A percentile compares a stretch with the other conserved stretches of the same genome.
Conservation (phyloP, 2,888 invertebrate species). For the Orthonychiurus folsomi region DNA sequence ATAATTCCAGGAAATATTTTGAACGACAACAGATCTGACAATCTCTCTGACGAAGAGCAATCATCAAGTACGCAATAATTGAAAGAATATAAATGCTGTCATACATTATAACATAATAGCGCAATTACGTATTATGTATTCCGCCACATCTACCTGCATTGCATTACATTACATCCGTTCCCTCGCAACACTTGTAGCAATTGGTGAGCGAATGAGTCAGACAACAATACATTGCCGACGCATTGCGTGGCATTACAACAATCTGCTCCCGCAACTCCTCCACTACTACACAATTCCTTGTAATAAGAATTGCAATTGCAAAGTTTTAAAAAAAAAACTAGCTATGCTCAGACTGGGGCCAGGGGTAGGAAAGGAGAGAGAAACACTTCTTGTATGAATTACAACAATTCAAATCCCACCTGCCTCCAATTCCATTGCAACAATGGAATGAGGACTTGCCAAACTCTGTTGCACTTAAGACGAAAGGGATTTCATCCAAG, state of each 20-base stretch:
- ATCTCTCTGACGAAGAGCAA: neutral
- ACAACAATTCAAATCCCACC: neutral
- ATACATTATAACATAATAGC: neutral
- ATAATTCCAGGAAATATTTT: too few species aligned
- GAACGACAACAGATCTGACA: neutral
- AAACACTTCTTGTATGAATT: neutral
- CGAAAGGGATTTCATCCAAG: too few species aligned
- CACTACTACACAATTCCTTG: neutral
- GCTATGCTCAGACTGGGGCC: neutral
- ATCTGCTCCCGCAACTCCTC: too few species aligned
- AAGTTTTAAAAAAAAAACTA: too few species aligned
- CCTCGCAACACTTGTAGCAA: neutral
- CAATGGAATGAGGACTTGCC: conserved; percentile 9
- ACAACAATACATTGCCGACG: neutral
- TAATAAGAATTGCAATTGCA: too few species aligned
- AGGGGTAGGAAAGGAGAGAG: neutral
- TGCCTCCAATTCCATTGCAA: neutral
- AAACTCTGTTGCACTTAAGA: too few species aligned
- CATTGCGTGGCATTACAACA: too few species aligned
- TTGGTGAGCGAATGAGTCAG: neutral
- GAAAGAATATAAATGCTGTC: neutral
- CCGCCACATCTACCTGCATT: neutral
- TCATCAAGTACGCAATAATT: neutral
- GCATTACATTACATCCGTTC: neutral
- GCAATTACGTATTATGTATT: neutral